Percentiles rank a stretch among this genome's conserved stretches.
These are phyloP conservation scores for Aurelia aurita DNA, from an alignment of 30 jellyfish, hydroid and myxozoan genomes.

Conservation along the genomic window DNA sequence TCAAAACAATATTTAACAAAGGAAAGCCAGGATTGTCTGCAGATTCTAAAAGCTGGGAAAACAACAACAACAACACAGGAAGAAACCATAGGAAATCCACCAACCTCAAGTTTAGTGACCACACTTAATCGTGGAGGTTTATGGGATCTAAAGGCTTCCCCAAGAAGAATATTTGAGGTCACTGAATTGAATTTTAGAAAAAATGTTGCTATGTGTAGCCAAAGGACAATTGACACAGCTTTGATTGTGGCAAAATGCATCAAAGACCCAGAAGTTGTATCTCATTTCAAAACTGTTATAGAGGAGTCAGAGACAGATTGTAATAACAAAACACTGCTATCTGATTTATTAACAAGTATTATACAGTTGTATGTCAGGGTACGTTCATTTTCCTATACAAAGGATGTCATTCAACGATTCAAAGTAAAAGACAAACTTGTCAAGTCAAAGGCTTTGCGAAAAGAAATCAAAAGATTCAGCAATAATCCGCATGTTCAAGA, in stretches of 20 bases:
- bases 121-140: conserved; percentile 1
- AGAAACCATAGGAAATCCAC: not conserved
- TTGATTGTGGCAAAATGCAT: not conserved
- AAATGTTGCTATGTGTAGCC: not conserved
- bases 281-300: not conserved
- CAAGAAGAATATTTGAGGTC: not conserved
- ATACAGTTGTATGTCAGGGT: conserved; percentile 19
- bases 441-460: conserved; percentile 4
- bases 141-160: not conserved
- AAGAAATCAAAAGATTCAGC: conserved; percentile 2
- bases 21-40: not conserved
- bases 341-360: not conserved
- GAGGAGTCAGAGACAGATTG: not conserved
- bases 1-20: too few species aligned
- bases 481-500: not conserved
- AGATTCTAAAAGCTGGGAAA: not conserved
- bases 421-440: not conserved
- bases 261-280: not conserved
- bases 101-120: not conserved
- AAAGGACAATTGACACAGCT: not conserved
- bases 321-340: not conserved
- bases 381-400: conserved; percentile 17
- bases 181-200: not conserved
- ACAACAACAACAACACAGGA: not conserved
- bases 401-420: not conserved